Conservation (phyloP, 2,113 vertebrate genomes). For the Girardinichthys multiradiatus region DNA sequence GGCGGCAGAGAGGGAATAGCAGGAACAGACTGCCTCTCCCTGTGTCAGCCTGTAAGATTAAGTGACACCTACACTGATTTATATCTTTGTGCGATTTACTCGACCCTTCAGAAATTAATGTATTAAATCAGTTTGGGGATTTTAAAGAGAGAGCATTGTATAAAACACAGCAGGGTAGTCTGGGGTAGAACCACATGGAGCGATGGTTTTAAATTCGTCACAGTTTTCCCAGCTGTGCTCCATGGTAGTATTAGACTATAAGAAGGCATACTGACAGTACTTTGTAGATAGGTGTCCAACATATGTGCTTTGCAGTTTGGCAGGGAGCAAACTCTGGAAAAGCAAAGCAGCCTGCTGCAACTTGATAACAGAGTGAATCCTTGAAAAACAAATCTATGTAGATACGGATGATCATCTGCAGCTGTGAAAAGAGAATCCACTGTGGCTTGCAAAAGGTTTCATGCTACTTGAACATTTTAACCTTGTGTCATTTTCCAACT, state of each 20-base stretch:
- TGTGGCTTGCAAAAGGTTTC: neutral
- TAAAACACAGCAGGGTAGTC: neutral
- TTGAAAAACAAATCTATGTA: constrained; percentile 59
- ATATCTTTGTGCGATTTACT: constrained; percentile 20
- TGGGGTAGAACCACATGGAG: neutral
- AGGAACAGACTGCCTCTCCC: constrained; percentile 13
- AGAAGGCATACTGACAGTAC: neutral
- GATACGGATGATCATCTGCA: constrained; percentile 44
- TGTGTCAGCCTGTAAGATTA: constrained; percentile 15
- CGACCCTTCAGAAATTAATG: constrained; percentile 23
- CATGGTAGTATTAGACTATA: constrained; percentile 15
- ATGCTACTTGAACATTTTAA: neutral
- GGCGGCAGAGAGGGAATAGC: constrained; percentile 20
- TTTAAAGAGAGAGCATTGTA: neutral
- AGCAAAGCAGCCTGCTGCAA: constrained; percentile 37
- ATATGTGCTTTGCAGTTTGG: constrained; percentile 30
- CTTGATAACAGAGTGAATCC: constrained; percentile 51
- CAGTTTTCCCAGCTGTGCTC: neutral
- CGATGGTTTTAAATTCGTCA: constrained; percentile 8
- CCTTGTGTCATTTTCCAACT: neutral
- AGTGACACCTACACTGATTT: constrained; percentile 56
- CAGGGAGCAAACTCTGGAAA: constrained; percentile 14
- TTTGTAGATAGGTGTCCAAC: constrained; percentile 43
- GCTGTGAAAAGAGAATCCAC: constrained; percentile 56
- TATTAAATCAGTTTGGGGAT: constrained; percentile 23